Base-by-base conservation (phyloP, 2,113 vertebrate species). In the Myxocyprinus asiaticus region DNA sequence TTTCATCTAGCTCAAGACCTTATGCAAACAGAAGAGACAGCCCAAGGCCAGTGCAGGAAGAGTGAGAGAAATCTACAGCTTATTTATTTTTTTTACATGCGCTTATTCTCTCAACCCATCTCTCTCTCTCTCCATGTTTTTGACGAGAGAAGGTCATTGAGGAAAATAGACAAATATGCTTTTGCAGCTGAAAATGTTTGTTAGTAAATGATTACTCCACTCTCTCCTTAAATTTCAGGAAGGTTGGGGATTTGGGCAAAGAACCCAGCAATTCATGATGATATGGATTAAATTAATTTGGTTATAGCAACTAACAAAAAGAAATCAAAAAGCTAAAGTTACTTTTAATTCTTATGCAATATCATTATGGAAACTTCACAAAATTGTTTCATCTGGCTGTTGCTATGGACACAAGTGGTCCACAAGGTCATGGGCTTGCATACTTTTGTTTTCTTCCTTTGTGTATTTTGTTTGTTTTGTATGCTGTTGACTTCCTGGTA, bases 1-100 rank as follows among this genome's bases (percentile, higher is more conserved):
- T 90, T 91, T 92, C 91, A 92, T 67, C 76, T 68, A 86, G 85
- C 88, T 80, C 82, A 88, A 90, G 86, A 86, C 90, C 88, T 90
- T 91, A 88, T 87, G 86, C 86, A 72, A 89, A 90, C 87, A 88
- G 74, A 88, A 91, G 87, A 91, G 89, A 78, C 89, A 89, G 84
- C 85, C 88, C 91, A 91, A 91, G 90, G 91, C 90, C 87, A 90
- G 66, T 63, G 53, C 61, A 61, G 79, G 66, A 68, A 85, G 84
- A 83, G 48, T 17, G 81, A 70, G 50, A 67, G 84, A 85, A 44
- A 76, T 59, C 11, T 77, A 22, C 71, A 22, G 74, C 53, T 33
- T 33, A 33, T 33, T n/a, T n/a, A n/a, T n/a, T n/a, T 69, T 78
- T 62, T 71, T 71, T 8, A 53, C 59, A 78, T 67, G 66, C 62